Evolutionary conservation across 2,113 vertebrate genomes (phyloP), one percentile per base, ranked within the genome.

Genomic region (Rhadina sibilatrix): DNA sequence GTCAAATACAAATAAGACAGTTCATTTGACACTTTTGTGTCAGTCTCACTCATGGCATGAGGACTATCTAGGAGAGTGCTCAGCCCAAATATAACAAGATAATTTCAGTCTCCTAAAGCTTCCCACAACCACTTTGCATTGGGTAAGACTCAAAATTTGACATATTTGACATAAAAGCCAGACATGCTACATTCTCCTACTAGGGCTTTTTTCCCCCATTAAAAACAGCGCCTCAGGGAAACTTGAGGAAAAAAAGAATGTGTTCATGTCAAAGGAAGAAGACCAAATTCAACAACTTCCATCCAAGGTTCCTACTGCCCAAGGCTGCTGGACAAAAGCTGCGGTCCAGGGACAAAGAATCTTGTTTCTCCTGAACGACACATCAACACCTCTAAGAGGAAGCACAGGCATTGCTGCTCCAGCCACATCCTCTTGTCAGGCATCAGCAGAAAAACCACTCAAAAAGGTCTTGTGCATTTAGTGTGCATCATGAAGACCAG

Each of bases 361-460:
- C 47, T 83, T 81, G 40, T 94, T 94, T 89, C 68, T 49, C 64
- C 40, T 42, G 71, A 88, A 86, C 33, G 64, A 78, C 28, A 78
- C 14, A 90, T 25, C 76, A 93, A 86, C 56, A 75, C 56, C 47
- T 89, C 60, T 52, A 83, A 83, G 57, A 91, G 69, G 86, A 93
- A 94, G 83, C 5, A 2, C 65, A 92, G 31, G 54, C 88, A 92
- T 40, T 87, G 69, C 61, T 85, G 38, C 44, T 88, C 31, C 83
- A 81, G 90, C 92, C 90, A 94, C 94, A 96, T 95, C 92, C 94
- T 93, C 88, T 86, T 84, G 56, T 33, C 49, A 78, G 12, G 6
- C 76, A 93, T 82, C 93, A 96, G 76, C 80, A 94, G 64, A 95
- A 96, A 96, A 94, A 89, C n/a, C 49, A 65, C 69, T 94, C 57